Evolutionary conservation across 2,797 vertebrate genomes (phyloP), one percentile per base, ranked within the genome.

Genomic region (Arremon brunneinucha): DNA sequence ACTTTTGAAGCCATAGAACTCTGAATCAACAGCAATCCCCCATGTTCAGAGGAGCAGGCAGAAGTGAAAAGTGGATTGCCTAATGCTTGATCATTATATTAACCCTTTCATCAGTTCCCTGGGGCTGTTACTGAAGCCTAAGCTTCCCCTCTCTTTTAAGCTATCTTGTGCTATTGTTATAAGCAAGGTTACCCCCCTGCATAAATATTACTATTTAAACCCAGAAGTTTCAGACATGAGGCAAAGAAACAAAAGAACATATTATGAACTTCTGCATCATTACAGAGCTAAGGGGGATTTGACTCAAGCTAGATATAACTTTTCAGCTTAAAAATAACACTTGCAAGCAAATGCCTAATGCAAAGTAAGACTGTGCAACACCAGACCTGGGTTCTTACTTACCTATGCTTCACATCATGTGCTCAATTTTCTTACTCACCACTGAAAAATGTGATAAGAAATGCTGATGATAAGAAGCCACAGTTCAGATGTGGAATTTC

Each of bases 391-490:
- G 13, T n/a, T 78, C 57, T 87, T 81, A 43, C 2, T 26, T 49
- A 28, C 6, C 8, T 34, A 2, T 5, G 0, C n/a, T 0, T 1
- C 10, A 47, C 21, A 49, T 82, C 56, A 79, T 26, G 32, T 24
- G 8, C 18, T 8, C 35, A 55, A 5, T 57, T 78, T 89, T 32
- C 30, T 74, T 50, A 52, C 24, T 71, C 28, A n/a, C 30, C 24
- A 14, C n/a, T 72, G n/a, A 76, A 63, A 57, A 88, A 86, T 2
- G 3, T 44, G 59, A 41, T 41, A 62, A 62, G 59, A 39, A 35
- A 47, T 91, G 39, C 6, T 43, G 37, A 55, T 30, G 21, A 44
- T 46, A 56, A 65, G n/a, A 72, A 87, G 10, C 5, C 34, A 34
- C 5, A 2, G 18, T 53, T 43, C 46, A 57, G 15, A 80, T 35